phyloP scores from a whole-genome alignment of 2,888 invertebrate species.

The Digitonthophagus gazella region DNA sequence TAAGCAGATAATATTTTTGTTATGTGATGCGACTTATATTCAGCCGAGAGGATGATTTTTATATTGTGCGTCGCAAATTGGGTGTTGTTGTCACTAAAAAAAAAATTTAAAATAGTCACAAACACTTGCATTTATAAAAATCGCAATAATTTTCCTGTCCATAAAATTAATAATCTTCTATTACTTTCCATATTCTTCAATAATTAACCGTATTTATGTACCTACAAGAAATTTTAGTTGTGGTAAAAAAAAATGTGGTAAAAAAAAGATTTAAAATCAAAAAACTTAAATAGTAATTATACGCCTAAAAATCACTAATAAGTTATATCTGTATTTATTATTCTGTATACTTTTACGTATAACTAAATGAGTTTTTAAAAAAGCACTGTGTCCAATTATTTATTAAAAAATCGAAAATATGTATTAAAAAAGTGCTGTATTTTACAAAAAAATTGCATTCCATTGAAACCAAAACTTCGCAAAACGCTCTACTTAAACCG shows the following conservation, averaged over 20 bases:
- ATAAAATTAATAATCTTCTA: too few species aligned
- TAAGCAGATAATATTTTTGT: background rate
- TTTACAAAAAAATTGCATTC: too few species aligned
- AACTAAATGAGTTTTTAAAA: background rate
- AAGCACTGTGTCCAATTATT: background rate
- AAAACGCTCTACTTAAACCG: too few species aligned
- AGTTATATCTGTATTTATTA: background rate
- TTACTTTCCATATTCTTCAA: background rate
- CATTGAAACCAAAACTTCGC: background rate
- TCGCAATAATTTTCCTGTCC: background rate
- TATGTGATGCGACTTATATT: background rate
- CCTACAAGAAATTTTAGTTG: too few species aligned
- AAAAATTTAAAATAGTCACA: background rate
- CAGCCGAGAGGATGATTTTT: background rate
- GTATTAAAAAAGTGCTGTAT: too few species aligned
- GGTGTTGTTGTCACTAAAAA: background rate
- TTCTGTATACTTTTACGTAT: background rate
- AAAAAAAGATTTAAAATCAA: too few species aligned
- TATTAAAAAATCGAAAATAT: too few species aligned
- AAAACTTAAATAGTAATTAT: too few species aligned
- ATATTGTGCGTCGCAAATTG: background rate
- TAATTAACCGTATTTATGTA: too few species aligned
- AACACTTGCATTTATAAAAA: background rate
- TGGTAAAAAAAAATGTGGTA: too few species aligned
- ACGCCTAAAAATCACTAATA: too few species aligned